Conservation (phyloP, 2,797 vertebrate species). For the Leptodactylus fallax region DNA sequence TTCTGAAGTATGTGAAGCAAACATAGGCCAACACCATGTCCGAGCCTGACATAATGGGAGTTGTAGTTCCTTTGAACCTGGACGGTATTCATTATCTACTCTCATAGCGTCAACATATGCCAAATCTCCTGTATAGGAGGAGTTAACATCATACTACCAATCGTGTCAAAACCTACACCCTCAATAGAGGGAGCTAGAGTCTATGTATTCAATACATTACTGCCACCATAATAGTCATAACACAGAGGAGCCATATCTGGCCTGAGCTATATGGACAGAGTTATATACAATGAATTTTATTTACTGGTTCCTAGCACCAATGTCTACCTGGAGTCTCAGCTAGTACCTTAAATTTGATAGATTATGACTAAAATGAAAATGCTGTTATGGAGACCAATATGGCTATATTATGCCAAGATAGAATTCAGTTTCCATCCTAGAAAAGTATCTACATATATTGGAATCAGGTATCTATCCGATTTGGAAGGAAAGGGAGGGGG, state of each 20-base stretch:
- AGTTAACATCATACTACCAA: not conserved
- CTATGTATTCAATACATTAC: not conserved
- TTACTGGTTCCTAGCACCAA: not conserved
- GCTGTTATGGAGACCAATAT: not conserved
- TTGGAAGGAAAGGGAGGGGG: not conserved
- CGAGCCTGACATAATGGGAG: not conserved
- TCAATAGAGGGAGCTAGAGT: not conserved
- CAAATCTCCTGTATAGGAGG: not conserved
- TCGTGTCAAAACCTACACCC: not conserved
- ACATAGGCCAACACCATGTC: not conserved
- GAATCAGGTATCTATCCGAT: not conserved
- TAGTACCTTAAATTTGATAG: too few relatives aligned
- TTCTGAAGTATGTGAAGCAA: not conserved
- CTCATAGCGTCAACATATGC: not conserved
- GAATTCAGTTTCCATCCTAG: not conserved
- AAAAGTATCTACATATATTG: not conserved
- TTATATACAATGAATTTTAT: not conserved
- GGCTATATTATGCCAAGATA: not conserved
- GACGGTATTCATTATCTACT: not conserved
- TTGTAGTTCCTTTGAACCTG: not conserved
- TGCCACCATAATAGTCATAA: not conserved
- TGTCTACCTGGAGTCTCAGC: too few relatives aligned
- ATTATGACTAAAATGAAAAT: too few relatives aligned
- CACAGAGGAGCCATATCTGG: not conserved
- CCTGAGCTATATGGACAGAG: not conserved